These are phyloP conservation scores for Trissolcus basalis DNA, from an alignment of 1,140 invertebrate genomes.

Conservation along the genomic window DNA sequence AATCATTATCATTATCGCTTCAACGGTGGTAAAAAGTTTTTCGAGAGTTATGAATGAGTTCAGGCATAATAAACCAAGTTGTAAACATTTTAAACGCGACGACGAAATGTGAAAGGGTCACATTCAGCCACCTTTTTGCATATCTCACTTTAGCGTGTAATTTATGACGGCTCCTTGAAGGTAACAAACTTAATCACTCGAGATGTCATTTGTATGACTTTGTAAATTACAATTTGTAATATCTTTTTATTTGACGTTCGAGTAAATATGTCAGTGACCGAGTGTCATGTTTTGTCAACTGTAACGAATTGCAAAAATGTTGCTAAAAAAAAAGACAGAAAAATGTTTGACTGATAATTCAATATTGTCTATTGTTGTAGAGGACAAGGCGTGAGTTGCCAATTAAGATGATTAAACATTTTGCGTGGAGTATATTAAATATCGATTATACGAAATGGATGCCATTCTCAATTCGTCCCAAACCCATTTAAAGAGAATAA, in stretches of 20 bases:
- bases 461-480: no score
- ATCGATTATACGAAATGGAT: no score
- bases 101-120: conserved; percentile 30
- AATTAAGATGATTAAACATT: no score
- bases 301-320: neutral
- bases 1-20: no score
- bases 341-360: neutral
- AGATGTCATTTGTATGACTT: conserved; percentile 9
- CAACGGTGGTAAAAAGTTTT: no score
- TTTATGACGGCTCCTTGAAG: conserved; percentile 20
- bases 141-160: conserved; percentile 6
- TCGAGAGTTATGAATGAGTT: no score
- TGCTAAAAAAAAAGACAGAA: neutral
- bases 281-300: conserved; percentile 2
- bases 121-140: conserved; percentile 9
- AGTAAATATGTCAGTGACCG: conserved; percentile 10
- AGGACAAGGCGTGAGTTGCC: no score
- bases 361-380: no score
- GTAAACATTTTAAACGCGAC: conserved; percentile 7
- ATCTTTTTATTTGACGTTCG: conserved; percentile 8
- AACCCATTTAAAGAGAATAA: no score
- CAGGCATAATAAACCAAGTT: neutral
- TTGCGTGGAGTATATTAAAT: no score
- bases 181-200: conserved; percentile 29
- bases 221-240: conserved; percentile 17